phyloP scores from a whole-genome alignment of 2,113 vertebrate genomes.

The Clarias magur region DNA sequence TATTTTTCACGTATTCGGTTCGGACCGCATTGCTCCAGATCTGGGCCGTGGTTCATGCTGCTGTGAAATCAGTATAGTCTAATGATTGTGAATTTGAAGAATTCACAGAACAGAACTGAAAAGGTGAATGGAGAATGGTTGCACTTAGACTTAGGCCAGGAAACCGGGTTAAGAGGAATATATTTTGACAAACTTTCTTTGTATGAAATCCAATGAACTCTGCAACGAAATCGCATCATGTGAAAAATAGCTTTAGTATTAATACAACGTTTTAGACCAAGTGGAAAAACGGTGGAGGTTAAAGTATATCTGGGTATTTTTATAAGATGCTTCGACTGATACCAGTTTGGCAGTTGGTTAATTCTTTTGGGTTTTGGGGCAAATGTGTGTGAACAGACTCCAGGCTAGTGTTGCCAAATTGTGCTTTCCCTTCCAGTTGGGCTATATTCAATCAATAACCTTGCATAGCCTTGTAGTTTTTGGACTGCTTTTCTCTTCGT shows the following conservation, averaged over 20 bases:
- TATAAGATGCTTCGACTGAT: conserved; percentile 2
- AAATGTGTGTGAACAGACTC: conserved; percentile 29
- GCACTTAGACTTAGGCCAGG: not conserved
- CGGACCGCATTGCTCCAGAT: not conserved
- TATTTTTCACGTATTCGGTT: not conserved
- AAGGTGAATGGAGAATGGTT: not conserved
- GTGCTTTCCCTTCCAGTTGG: conserved; percentile 4
- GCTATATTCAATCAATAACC: conserved; percentile 6
- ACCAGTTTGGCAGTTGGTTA: not conserved
- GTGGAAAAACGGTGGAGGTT: not conserved
- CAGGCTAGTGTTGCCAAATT: not conserved
- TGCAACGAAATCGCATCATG: not conserved
- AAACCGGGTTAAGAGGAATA: not conserved
- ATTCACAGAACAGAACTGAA: not conserved
- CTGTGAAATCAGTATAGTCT: not conserved
- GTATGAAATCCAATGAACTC: not conserved
- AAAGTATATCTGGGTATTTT: conserved; percentile 13
- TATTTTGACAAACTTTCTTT: not conserved
- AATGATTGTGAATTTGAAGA: not conserved
- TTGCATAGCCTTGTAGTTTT: not conserved
- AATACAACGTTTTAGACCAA: not conserved
- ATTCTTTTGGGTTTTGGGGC: conserved; percentile 1
- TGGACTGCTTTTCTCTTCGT: not conserved
- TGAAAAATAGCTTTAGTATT: not conserved
- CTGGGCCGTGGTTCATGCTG: not conserved